Evolutionary conservation across 2,113 vertebrate genomes (phyloP).

Genomic region (Oryctolagus cuniculus): DNA sequence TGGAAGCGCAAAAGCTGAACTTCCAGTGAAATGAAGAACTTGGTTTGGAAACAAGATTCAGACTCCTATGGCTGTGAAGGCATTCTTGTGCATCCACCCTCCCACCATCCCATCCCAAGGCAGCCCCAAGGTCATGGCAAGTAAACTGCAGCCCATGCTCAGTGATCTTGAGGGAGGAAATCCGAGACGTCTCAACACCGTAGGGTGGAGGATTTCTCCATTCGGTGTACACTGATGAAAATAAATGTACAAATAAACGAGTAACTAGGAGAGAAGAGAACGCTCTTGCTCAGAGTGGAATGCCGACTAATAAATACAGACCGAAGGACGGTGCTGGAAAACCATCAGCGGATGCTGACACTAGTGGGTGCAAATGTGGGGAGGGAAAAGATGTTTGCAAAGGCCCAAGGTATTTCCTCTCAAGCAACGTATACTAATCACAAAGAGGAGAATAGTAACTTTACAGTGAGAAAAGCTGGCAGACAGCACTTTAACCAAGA

Average conservation of each 20-base stretch:
- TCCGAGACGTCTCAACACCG: neutral
- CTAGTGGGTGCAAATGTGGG: neutral
- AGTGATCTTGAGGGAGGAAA: neutral
- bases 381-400: neutral
- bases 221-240: neutral
- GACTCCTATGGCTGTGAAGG: neutral
- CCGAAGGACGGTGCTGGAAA: neutral
- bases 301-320: neutral
- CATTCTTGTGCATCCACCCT: rapidly evolving
- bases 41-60: slow-evolving; percentile 9
- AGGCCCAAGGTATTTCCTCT: neutral
- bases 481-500: neutral
- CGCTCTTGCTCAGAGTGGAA: neutral
- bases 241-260: neutral
- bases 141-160: neutral
- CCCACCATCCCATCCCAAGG: neutral
- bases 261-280: neutral
- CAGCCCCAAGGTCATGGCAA: neutral
- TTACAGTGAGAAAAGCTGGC: neutral
- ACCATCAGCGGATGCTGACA: neutral
- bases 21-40: neutral
- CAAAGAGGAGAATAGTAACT: neutral
- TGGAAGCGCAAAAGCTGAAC: neutral
- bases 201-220: neutral
- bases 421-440: neutral